phyloP scores from a whole-genome alignment of 2,113 vertebrate genomes.

The Xenopus borealis region DNA sequence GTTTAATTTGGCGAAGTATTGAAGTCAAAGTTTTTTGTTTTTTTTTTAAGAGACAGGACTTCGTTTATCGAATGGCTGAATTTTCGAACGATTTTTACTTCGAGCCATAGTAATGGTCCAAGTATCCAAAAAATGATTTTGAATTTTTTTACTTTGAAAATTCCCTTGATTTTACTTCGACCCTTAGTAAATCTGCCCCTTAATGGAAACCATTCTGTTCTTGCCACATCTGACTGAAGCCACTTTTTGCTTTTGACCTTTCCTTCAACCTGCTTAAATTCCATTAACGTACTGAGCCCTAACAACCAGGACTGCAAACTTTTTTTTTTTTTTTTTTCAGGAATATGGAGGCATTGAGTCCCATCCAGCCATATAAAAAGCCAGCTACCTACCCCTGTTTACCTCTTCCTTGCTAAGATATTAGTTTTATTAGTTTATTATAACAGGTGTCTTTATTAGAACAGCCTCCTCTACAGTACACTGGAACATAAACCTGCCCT shows the following conservation, averaged over 20 bases:
- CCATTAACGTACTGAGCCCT: background rate
- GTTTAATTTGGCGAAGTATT: no score
- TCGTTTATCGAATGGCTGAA: no score
- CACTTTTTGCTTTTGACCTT: background rate
- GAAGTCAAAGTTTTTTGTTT: no score
- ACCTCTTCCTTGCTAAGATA: background rate
- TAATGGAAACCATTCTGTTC: background rate
- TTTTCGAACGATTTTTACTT: no score
- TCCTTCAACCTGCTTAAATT: background rate
- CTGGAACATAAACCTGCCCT: slow-evolving; percentile 11
- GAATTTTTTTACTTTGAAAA: no score
- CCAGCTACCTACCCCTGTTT: no score
- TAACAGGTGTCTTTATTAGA: slow-evolving; percentile 1
- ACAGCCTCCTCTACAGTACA: background rate
- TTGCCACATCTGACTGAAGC: background rate
- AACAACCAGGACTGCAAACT: slow-evolving; percentile 31
- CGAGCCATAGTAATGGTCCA: no score
- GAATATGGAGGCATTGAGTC: background rate
- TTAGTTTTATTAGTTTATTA: background rate
- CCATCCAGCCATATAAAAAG: background rate
- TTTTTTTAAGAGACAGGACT: no score
- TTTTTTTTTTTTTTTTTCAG: background rate
- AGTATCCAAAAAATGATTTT: no score
- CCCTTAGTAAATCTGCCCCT: no score
- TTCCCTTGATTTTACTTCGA: no score